A percentile compares a stretch with the other conserved stretches of the same genome.
phyloP scores from a whole-genome alignment of 2,797 vertebrate species.

The Remorina albescens region DNA sequence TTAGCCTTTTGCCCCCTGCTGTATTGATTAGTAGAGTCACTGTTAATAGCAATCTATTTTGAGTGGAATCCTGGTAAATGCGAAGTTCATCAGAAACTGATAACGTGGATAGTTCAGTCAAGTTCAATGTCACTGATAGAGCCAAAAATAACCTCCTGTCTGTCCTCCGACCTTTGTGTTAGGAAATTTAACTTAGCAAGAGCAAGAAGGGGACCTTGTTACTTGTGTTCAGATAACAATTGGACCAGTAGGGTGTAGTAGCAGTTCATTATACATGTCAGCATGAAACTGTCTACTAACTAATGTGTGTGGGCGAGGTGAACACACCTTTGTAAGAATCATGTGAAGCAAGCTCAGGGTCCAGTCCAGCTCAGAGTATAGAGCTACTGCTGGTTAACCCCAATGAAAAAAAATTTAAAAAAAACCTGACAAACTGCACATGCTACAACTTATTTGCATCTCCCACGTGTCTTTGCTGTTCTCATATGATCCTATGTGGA shows the following conservation, averaged over 20 bases:
- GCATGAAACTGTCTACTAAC: not conserved
- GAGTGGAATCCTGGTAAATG: conserved; percentile 50
- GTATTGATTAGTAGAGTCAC: conserved; percentile 52
- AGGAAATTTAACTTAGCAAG: conserved; percentile 42
- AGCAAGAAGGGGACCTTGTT: not conserved
- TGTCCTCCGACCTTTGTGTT: not conserved
- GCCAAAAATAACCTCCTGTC: conserved; percentile 67
- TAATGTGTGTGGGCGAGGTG: not conserved
- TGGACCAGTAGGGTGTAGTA: conserved; percentile 60
- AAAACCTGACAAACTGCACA: conserved; percentile 26
- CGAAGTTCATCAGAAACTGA: conserved; percentile 70
- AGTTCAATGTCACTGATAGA: conserved; percentile 58
- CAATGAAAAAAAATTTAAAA: conserved; percentile 51
- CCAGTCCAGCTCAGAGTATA: conserved; percentile 31
- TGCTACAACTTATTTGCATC: not conserved
- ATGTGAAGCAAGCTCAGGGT: conserved; percentile 62
- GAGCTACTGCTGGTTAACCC: conserved; percentile 6
- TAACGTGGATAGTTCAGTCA: conserved; percentile 45
- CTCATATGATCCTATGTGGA: no score
- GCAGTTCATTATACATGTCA: not conserved
- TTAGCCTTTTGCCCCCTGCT: conserved; percentile 7
- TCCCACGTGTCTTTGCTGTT: not conserved
- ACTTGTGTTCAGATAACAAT: not conserved
- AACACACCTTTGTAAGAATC: not conserved
- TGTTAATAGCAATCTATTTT: conserved; percentile 70